phyloP scores from a whole-genome alignment of 2,888 invertebrate genomes.

The Stictocephala bisonia region DNA sequence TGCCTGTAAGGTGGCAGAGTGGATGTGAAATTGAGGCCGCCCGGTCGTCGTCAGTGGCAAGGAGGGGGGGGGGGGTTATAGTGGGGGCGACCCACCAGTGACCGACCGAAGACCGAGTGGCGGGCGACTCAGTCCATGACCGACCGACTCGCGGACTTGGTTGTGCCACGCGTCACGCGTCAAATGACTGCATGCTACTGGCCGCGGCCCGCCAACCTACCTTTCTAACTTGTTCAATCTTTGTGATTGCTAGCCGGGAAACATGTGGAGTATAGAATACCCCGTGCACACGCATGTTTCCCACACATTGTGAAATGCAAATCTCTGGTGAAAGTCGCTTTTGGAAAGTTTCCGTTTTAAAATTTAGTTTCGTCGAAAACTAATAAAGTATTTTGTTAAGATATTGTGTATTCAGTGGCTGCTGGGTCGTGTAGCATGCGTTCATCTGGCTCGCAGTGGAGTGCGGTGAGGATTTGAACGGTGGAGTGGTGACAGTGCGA shows the following conservation, averaged over 20 bases:
- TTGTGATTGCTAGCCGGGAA: neutral
- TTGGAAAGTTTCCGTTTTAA: no score
- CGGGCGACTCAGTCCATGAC: conserved; percentile 16
- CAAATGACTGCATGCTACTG: conserved; percentile 17
- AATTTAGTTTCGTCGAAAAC: no score
- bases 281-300: conserved; percentile 34
- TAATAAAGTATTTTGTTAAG: no score
- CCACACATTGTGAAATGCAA: neutral
- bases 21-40: conserved; percentile 50
- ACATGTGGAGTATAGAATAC: conserved; percentile 24
- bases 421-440: conserved; percentile 15
- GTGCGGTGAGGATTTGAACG: conserved; percentile 7
- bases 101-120: conserved; percentile 1
- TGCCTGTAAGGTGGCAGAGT: no score
- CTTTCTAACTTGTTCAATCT: no score
- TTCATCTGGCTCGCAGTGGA: neutral
- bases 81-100: neutral
- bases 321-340: neutral
- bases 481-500: neutral
- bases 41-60: conserved; percentile 36
- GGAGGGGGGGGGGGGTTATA: neutral
- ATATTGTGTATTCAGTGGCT: no score
- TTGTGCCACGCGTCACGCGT: neutral
- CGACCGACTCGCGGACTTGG: neutral
- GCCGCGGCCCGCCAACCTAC: no score